Evolutionary conservation across 2,888 invertebrate species (phyloP), one percentile per base, ranked within the genome.

Genomic region (Stenotaenia linearis): DNA sequence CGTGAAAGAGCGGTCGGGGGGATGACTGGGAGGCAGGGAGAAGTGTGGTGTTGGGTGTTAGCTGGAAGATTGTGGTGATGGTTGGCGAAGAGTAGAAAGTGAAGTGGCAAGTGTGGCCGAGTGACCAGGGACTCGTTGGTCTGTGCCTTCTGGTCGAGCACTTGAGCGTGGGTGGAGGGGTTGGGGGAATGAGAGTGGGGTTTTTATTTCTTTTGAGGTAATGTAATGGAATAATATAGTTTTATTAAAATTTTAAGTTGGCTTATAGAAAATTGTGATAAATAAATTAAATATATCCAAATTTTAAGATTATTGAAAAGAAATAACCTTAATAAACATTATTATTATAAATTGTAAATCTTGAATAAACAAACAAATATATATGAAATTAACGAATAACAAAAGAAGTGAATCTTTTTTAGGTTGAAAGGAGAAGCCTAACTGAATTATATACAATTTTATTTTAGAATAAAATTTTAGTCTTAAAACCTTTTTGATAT

Each of bases 21-120:
- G 69, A 69, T 69, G 69, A 28, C 25, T 69, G 69, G 28, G 69
- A 69, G 28, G 69, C n/a, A n/a, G 69, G n/a, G 28, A 28, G 45
- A 23, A 69, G 69, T 69, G 69, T 28, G 69, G 69, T 69, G 69
- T 69, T 28, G 69, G 69, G 69, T 69, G 69, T 69, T 69, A 69
- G 69, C 69, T 69, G 28, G 25, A 69, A 69, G 69, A 69, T 69
- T 69, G 69, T 69, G 69, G 69, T 69, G 69, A 28, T 69, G 69
- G 69, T 28, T 69, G 69, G 69, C n/a, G 69, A 69, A 69, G 69
- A 28, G 25, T 69, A 25, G 69, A 23, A 50, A 28, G 69, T 69
- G 69, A 69, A 69, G 69, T 69, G 69, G 69, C 69, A 69, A 69
- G 69, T 69, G 69, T 69, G 25, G 69, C 69, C 69, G 28, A 69